phyloP scores from a whole-genome alignment of 1,140 invertebrate genomes.

The Delia radicum region DNA sequence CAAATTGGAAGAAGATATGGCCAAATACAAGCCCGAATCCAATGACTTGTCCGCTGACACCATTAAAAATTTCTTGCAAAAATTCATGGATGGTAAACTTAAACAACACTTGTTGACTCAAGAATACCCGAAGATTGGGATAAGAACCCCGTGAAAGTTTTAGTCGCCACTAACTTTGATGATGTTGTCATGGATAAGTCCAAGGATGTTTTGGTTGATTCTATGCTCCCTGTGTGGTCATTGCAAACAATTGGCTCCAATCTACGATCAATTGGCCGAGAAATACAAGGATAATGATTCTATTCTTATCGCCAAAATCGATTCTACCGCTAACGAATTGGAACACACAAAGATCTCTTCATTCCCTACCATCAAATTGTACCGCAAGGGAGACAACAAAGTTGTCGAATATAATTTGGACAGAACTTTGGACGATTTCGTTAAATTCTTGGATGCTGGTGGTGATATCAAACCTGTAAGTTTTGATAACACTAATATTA shows the following conservation, averaged over 20 bases:
- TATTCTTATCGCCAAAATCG: conserved; percentile 97
- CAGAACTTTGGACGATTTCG: conserved; percentile 89
- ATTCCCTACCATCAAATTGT: conserved; percentile 97
- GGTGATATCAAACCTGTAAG: conserved; percentile 44
- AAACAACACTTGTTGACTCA: conserved; percentile 94
- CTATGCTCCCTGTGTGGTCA: conserved; percentile 97
- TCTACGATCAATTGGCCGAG: conserved; percentile 79
- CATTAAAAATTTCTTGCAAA: conserved; percentile 81
- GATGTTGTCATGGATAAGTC: conserved; percentile 84
- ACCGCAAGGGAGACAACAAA: conserved; percentile 89
- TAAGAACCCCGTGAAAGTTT: conserved; percentile 88
- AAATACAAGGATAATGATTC: conserved; percentile 83
- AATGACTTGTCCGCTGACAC: conserved; percentile 75
- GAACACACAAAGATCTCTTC: conserved; percentile 92
- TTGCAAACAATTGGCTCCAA: conserved; percentile 94
- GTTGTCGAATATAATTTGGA: conserved; percentile 94
- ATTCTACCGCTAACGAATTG: conserved; percentile 95
- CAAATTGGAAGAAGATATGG: conserved; percentile 95
- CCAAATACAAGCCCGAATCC: conserved; percentile 91
- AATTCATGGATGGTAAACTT: conserved; percentile 88
- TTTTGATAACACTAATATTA: too few species aligned
- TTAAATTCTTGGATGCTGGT: conserved; percentile 82
- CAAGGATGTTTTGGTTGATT: conserved; percentile 98
- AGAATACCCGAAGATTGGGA: conserved; percentile 96
- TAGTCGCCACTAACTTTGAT: conserved; percentile 96